Evolutionary conservation across 1,140 invertebrate species (phyloP).

Genomic region (Adoxophyes honmai): DNA sequence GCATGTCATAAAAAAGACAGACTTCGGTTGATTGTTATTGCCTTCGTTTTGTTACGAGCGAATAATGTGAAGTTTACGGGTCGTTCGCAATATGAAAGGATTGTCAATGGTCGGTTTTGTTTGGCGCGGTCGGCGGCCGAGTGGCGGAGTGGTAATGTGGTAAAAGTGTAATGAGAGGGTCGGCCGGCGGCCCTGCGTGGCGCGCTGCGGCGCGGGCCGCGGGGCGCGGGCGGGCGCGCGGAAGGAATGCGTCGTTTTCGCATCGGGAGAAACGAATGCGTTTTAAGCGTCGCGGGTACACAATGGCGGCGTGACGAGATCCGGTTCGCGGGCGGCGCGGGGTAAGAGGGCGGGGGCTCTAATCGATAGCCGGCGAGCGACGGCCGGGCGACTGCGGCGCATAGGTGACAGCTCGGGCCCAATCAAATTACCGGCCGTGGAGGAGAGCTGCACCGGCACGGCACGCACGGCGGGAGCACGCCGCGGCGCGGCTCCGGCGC

Average conservation of each 20-base stretch:
- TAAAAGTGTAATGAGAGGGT: slow-evolving; percentile 66
- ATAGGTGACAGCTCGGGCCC: slow-evolving; percentile 75
- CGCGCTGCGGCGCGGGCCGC: slow-evolving; percentile 41
- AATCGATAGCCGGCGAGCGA: slow-evolving; percentile 78
- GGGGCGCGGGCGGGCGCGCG: slow-evolving; percentile 61
- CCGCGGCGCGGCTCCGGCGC: slow-evolving; percentile 5
- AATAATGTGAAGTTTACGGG: slow-evolving; percentile 12
- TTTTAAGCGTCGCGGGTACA: slow-evolving; percentile 76
- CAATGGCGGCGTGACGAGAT: slow-evolving; percentile 76
- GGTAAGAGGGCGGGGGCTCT: slow-evolving; percentile 61
- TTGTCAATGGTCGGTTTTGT: slow-evolving; percentile 16
- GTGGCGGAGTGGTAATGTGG: slow-evolving; percentile 43
- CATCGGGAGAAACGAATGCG: slow-evolving; percentile 77
- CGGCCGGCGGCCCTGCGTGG: slow-evolving; percentile 47
- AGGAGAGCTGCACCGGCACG: slow-evolving; percentile 54
- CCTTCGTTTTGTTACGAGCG: background rate
- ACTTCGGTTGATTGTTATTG: background rate
- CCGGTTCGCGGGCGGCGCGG: slow-evolving; percentile 70
- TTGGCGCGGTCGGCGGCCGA: slow-evolving; percentile 25
- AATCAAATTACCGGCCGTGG: slow-evolving; percentile 71
- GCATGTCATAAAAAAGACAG: background rate
- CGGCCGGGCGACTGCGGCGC: slow-evolving; percentile 74
- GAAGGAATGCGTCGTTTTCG: slow-evolving; percentile 77
- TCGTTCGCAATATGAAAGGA: slow-evolving; percentile 18
- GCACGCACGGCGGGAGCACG: slow-evolving; percentile 46